Evolutionary conservation across 1,140 invertebrate genomes (phyloP).

Genomic region (Stegodyphus dumicola): DNA sequence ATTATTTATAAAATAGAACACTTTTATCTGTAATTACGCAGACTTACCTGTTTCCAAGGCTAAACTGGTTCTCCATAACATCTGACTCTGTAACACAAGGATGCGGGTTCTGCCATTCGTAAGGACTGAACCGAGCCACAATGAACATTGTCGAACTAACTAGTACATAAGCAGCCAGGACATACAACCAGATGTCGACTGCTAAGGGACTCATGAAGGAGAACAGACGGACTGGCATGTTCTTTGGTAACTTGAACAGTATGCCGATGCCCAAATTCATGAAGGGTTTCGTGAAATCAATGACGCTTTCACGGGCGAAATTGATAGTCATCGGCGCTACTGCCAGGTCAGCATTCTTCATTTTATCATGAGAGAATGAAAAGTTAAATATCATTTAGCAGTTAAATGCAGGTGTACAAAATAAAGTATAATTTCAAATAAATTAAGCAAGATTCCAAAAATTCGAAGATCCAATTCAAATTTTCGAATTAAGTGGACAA

Average conservation of each 20-base stretch:
- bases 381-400: not conserved
- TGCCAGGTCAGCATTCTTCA: slow-evolving; percentile 89
- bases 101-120: slow-evolving; percentile 74
- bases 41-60: slow-evolving; percentile 66
- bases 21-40: not conserved
- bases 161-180: slow-evolving; percentile 72
- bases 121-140: slow-evolving; percentile 78
- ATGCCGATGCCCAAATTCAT: slow-evolving; percentile 90
- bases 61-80: slow-evolving; percentile 75
- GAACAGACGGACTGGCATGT: slow-evolving; percentile 72
- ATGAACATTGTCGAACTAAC: slow-evolving; percentile 81
- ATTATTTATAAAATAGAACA: no score
- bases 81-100: slow-evolving; percentile 73
- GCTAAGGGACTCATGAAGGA: slow-evolving; percentile 75
- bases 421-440: not conserved
- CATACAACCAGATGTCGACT: slow-evolving; percentile 74
- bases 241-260: slow-evolving; percentile 77
- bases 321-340: slow-evolving; percentile 95
- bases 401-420: not conserved
- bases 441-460: not conserved
- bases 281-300: slow-evolving; percentile 94
- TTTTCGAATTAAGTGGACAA: not conserved
- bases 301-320: slow-evolving; percentile 90
- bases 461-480: not conserved
- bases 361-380: not conserved